phyloP scores from a whole-genome alignment of 53 echinoderm and acorn worm genomes.

The Astropecten irregularis region DNA sequence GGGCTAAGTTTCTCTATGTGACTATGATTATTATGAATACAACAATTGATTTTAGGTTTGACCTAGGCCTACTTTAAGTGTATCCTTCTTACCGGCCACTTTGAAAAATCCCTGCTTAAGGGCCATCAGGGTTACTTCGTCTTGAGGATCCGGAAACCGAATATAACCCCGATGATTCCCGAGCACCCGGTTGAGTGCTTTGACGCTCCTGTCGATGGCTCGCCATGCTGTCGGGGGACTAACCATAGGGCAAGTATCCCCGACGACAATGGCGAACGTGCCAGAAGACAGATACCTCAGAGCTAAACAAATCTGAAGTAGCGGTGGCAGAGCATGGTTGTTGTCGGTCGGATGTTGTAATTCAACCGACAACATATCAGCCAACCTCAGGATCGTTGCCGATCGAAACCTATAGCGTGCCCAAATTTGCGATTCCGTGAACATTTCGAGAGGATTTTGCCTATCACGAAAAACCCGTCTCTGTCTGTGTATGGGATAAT shows the following conservation, averaged over 20 bases:
- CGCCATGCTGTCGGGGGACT: conserved; percentile 27
- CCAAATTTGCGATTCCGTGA: neutral
- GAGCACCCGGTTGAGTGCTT: neutral
- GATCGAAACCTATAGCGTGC: conserved; percentile 1
- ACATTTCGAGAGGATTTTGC: neutral
- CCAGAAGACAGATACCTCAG: neutral
- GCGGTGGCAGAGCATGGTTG: neutral
- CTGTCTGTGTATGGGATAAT: neutral
- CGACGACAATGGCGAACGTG: conserved; percentile 15
- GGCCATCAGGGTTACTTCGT: neutral
- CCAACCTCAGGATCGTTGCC: neutral
- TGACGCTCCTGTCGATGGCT: conserved; percentile 2
- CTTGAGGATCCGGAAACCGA: conserved; percentile 22
- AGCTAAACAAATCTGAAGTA: neutral
- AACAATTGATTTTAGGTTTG: too few species aligned
- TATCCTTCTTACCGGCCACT: conserved; percentile 9
- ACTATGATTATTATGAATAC: too few species aligned
- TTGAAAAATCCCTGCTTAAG: conserved; percentile 20
- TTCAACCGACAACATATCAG: neutral
- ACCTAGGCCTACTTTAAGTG: too few species aligned
- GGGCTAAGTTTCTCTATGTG: too few species aligned
- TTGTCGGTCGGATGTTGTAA: neutral
- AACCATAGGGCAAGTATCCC: conserved; percentile 7
- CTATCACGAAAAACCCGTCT: conserved; percentile 10
- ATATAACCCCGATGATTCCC: neutral